These are phyloP conservation scores for Spermophilus dauricus DNA, from an alignment of 2,113 vertebrate species.

Conservation along the genomic window DNA sequence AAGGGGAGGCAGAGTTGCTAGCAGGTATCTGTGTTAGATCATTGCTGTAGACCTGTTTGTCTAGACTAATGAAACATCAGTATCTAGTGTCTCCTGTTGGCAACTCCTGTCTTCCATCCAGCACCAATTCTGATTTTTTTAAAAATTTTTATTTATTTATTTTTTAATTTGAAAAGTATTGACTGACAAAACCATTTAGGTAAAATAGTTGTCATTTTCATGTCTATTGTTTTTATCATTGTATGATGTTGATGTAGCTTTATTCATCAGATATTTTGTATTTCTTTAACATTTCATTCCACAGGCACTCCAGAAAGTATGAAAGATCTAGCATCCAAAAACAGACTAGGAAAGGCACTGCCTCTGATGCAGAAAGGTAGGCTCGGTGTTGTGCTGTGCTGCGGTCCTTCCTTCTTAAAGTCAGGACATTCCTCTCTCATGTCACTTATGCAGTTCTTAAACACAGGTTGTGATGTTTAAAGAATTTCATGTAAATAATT, in stretches of 20 bases:
- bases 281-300: conserved; percentile 89
- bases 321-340: conserved; percentile 95
- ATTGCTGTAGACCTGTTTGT: background rate
- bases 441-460: background rate
- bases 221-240: conserved; percentile 75
- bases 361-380: conserved; percentile 95
- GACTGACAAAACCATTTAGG: conserved; percentile 66
- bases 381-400: conserved; percentile 78
- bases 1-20: background rate
- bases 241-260: conserved; percentile 69
- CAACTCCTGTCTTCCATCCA: conserved; percentile 23
- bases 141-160: background rate
- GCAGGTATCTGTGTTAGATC: background rate
- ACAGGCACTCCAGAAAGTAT: conserved; percentile 95
- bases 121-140: background rate
- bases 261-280: conserved; percentile 86
- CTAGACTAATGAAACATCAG: background rate
- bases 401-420: background rate
- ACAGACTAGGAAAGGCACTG: conserved; percentile 92
- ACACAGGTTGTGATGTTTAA: background rate
- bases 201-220: conserved; percentile 72
- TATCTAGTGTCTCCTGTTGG: conserved; percentile 41
- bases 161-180: conserved; percentile 29
- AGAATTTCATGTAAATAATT: background rate
- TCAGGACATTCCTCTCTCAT: background rate